phyloP scores from a whole-genome alignment of 2,888 invertebrate genomes.

The Troides oblongomaculatus region DNA sequence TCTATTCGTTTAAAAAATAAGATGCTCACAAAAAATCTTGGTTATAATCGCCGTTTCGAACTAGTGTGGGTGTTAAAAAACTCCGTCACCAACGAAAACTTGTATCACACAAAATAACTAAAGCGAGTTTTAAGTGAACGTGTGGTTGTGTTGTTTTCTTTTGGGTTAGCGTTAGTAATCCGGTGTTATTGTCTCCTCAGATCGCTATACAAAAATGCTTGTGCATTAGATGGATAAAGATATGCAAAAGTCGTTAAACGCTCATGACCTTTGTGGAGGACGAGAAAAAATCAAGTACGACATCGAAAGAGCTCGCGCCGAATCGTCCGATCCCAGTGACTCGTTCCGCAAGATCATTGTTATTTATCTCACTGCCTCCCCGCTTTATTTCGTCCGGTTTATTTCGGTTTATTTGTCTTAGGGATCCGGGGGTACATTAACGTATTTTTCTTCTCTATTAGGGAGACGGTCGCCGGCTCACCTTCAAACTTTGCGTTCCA shows the following conservation, averaged over 20 bases:
- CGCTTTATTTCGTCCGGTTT: slow-evolving; percentile 74
- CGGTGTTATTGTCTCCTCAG: slow-evolving; percentile 6
- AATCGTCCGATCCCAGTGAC: slow-evolving; percentile 38
- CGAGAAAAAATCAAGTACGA: slow-evolving; percentile 56
- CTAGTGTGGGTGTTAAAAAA: not conserved
- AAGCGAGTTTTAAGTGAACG: slow-evolving; percentile 16
- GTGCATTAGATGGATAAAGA: slow-evolving; percentile 22
- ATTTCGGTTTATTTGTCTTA: slow-evolving; percentile 77
- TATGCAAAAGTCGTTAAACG: slow-evolving; percentile 31
- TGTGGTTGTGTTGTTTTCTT: slow-evolving; percentile 3
- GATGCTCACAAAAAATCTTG: not conserved
- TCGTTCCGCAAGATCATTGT: slow-evolving; percentile 69
- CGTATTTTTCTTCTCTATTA: slow-evolving; percentile 80
- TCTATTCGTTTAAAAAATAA: slow-evolving; percentile 35
- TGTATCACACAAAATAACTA: slow-evolving; percentile 13
- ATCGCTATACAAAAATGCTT: slow-evolving; percentile 5
- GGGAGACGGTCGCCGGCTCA: slow-evolving; percentile 71
- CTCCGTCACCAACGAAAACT: not conserved
- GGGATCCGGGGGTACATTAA: slow-evolving; percentile 78
- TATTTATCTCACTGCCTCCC: slow-evolving; percentile 72
- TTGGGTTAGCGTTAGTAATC: slow-evolving; percentile 4
- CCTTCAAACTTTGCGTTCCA: slow-evolving; percentile 72
- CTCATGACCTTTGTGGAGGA: slow-evolving; percentile 44
- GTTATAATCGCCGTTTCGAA: not conserved
- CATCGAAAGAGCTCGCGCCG: slow-evolving; percentile 34